phyloP scores from a whole-genome alignment of 2,113 vertebrate genomes.

The Heptranchias perlo region DNA sequence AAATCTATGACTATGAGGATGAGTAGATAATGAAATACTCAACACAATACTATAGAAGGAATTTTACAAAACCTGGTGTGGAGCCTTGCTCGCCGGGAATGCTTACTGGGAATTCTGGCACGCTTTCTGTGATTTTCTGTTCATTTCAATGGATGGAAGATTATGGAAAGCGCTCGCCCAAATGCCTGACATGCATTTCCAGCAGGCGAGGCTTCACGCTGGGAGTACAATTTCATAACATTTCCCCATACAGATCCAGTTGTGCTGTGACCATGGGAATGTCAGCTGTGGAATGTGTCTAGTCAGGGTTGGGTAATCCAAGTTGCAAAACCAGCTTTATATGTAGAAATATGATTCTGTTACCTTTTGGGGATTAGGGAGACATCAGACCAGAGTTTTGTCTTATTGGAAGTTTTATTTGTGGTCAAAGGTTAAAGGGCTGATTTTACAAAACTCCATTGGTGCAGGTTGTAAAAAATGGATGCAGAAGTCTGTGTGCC shows the following conservation, averaged over 20 bases:
- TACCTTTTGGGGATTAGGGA: neutral
- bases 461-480: too few species aligned
- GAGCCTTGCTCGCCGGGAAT: neutral
- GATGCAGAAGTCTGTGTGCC: too few species aligned
- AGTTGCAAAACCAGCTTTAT: neutral
- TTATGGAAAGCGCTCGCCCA: neutral
- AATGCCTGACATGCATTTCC: neutral
- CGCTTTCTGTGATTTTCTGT: neutral
- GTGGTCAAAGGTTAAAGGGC: too few species aligned
- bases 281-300: neutral
- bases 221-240: neutral
- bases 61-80: neutral
- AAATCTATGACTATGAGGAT: neutral
- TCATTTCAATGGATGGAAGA: neutral
- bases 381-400: neutral
- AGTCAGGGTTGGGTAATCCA: neutral
- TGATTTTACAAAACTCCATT: too few species aligned
- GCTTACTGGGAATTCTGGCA: neutral
- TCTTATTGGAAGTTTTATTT: neutral
- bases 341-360: neutral
- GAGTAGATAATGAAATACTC: neutral
- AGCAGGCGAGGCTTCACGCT: neutral
- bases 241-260: neutral
- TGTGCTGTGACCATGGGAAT: too few species aligned
- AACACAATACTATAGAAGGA: neutral